Evolutionary conservation across 2,888 invertebrate species (phyloP).

Genomic region (Apoderus coryli): DNA sequence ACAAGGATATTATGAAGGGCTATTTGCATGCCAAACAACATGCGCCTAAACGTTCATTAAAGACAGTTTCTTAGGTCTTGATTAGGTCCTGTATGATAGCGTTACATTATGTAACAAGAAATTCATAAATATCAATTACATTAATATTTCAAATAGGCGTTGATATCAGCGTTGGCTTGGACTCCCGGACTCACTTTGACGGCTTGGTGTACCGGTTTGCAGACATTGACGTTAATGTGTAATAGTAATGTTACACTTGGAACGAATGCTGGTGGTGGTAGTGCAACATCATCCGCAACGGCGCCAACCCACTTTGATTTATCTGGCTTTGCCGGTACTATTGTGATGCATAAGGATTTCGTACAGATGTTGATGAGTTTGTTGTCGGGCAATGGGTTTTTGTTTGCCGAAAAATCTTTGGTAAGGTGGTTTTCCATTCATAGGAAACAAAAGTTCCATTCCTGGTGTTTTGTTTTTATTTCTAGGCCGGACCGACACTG

Average conservation of each 20-base stretch:
- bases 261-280: slow-evolving; percentile 21
- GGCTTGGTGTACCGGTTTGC: slow-evolving; percentile 68
- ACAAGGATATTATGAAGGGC: too few species aligned
- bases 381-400: slow-evolving; percentile 48
- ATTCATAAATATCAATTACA: too few species aligned
- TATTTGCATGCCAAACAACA: too few species aligned
- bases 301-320: too few species aligned
- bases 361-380: slow-evolving; percentile 51
- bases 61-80: too few species aligned
- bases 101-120: too few species aligned
- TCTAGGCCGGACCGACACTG: slow-evolving; percentile 60
- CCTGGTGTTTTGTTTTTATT: slow-evolving; percentile 9
- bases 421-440: slow-evolving; percentile 28
- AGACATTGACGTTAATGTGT: slow-evolving; percentile 58
- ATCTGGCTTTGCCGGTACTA: slow-evolving; percentile 44
- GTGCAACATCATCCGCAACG: slow-evolving; percentile 13
- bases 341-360: slow-evolving; percentile 50
- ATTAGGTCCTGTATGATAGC: too few species aligned
- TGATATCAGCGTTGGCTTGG: slow-evolving; percentile 51
- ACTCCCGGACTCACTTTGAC: slow-evolving; percentile 53
- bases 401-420: slow-evolving; percentile 37
- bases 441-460: not conserved
- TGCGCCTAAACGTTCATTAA: too few species aligned
- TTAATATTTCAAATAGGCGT: too few species aligned
- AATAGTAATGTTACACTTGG: too few species aligned